Percentiles rank a stretch among this genome's conserved stretches.
These are phyloP conservation scores for Semicossyphus pulcher DNA, from an alignment of 2,113 vertebrate species.

Conservation along the genomic window DNA sequence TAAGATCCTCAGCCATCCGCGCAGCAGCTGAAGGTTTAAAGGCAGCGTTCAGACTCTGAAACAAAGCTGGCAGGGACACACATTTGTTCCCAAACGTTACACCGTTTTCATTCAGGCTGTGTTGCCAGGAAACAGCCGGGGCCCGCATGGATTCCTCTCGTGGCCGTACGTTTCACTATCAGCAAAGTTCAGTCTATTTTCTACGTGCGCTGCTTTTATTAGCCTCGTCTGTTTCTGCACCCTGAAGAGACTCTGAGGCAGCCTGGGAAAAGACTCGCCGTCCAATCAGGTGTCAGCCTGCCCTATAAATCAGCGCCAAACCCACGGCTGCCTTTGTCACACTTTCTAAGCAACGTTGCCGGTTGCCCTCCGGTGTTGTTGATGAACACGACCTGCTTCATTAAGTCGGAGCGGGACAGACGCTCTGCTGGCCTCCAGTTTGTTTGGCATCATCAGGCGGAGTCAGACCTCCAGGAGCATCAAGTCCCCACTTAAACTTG, in stretches of 20 bases:
- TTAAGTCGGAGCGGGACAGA: not conserved
- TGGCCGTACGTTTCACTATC: slow-evolving; percentile 25
- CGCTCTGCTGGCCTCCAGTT: not conserved
- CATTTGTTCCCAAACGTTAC: slow-evolving; percentile 18
- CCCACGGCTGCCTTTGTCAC: not conserved
- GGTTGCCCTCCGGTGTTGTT: not conserved
- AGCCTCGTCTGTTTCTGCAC: slow-evolving; percentile 11
- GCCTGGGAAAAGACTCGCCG: no score
- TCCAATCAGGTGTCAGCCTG: slow-evolving; percentile 4
- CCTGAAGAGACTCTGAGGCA: no score
- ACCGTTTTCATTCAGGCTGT: slow-evolving; percentile 17
- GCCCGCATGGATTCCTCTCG: slow-evolving; percentile 10
- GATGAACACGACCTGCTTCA: slow-evolving; percentile 19
- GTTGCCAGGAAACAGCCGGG: slow-evolving; percentile 30
- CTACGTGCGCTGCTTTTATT: slow-evolving; percentile 34
- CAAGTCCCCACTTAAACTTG: not conserved
- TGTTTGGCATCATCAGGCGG: not conserved
- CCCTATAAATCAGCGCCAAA: not conserved
- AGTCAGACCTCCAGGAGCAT: not conserved
- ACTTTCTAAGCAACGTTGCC: not conserved
- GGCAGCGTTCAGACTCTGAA: not conserved
- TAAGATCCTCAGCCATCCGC: not conserved
- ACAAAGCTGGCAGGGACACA: slow-evolving; percentile 37
- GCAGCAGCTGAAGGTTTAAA: slow-evolving; percentile 21
- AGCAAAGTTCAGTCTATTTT: slow-evolving; percentile 35